Evolutionary conservation across 2,888 invertebrate species (phyloP).

Genomic region (Stratiomys singularior): DNA sequence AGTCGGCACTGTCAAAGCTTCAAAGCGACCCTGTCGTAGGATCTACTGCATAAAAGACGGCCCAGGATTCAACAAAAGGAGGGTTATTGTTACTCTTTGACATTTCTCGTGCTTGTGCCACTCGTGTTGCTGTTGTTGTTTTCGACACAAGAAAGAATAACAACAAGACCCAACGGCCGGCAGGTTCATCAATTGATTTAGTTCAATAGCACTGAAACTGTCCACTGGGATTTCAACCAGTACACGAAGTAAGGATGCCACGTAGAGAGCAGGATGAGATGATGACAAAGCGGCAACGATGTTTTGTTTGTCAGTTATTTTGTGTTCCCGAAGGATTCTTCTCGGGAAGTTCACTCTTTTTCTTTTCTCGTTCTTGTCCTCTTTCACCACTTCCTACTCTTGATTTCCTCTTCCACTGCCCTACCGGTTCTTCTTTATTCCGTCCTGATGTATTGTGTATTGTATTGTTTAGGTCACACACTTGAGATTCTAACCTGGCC

Average conservation of each 20-base stretch:
- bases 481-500: too few relatives aligned
- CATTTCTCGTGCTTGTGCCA: not conserved
- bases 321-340: not conserved
- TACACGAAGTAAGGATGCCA: not conserved
- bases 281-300: not conserved
- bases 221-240: conserved; percentile 7
- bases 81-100: conserved; percentile 20
- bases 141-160: not conserved
- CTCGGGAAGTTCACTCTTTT: not conserved
- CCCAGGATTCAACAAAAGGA: conserved; percentile 13
- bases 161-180: too few relatives aligned
- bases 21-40: too few relatives aligned
- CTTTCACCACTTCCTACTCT: not conserved
- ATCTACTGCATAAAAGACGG: too few relatives aligned
- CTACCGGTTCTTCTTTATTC: not conserved
- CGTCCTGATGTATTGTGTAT: conserved; percentile 16
- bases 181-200: conserved; percentile 28
- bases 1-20: too few relatives aligned
- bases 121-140: not conserved
- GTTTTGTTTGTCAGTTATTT: conserved; percentile 24
- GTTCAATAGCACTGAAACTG: conserved; percentile 5
- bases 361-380: too few relatives aligned
- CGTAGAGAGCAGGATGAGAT: not conserved
- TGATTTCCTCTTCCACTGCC: conserved; percentile 48
- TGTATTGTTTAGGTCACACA: conserved; percentile 29